These are phyloP conservation scores for Tiphia femorata DNA, from an alignment of 2,888 invertebrate genomes.

Conservation along the genomic window DNA sequence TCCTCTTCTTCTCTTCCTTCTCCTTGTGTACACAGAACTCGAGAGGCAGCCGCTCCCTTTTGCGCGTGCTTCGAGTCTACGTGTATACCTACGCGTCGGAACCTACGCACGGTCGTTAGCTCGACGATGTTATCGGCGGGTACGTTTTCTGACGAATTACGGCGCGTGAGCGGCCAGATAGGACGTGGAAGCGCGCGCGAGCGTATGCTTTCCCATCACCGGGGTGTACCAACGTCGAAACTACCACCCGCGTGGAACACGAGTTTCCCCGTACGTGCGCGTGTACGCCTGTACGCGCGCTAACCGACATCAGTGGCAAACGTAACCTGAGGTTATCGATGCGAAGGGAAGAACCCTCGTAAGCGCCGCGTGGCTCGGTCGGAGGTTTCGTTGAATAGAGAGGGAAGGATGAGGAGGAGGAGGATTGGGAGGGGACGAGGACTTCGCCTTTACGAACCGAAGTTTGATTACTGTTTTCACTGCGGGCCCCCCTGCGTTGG, in stretches of 20 bases:
- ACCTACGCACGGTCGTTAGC: constrained; percentile 11
- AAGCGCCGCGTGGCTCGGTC: constrained; percentile 14
- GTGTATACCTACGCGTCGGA: too few species aligned
- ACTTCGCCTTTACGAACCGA: constrained; percentile 32
- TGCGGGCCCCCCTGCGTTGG: constrained; percentile 20
- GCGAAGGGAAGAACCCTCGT: constrained; percentile 34
- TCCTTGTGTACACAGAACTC: neutral
- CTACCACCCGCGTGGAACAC: too few species aligned
- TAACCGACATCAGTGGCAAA: constrained; percentile 4
- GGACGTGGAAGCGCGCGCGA: too few species aligned
- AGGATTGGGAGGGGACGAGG: constrained; percentile 12
- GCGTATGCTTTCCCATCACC: too few species aligned
- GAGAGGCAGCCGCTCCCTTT: neutral
- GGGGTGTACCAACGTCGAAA: too few species aligned
- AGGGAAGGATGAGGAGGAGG: too few species aligned
- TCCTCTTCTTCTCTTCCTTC: constrained; percentile 2
- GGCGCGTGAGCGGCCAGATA: too few species aligned
- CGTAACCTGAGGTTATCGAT: constrained; percentile 34
- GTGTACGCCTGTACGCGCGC: neutral
- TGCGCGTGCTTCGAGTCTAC: neutral
- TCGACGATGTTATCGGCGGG: constrained; percentile 17
- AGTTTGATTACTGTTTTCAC: constrained; percentile 48
- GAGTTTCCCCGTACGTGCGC: too few species aligned
- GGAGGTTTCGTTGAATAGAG: too few species aligned
- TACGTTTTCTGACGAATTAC: constrained; percentile 23